Evolutionary conservation across 2,797 vertebrate genomes (phyloP).

Genomic region (Spheniscus humboldti): DNA sequence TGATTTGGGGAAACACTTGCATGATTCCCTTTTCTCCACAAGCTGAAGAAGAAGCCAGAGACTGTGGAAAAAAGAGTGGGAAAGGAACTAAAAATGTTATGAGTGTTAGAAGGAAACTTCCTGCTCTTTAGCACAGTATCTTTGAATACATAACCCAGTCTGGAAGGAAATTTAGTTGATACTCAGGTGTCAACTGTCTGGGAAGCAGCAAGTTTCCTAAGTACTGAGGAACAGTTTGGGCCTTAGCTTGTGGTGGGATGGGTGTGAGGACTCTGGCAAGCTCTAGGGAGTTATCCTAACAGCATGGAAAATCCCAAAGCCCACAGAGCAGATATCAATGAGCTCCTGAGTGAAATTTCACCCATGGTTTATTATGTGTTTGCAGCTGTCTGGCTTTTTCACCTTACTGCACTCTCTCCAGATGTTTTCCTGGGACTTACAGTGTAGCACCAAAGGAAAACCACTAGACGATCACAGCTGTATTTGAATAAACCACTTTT

Average conservation of each 20-base stretch:
- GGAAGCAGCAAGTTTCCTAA: neutral
- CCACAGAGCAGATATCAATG: rapidly evolving
- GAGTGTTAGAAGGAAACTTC: neutral
- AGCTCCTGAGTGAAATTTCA: neutral
- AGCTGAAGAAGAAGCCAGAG: neutral
- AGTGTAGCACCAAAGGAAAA: neutral
- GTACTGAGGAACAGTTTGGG: neutral
- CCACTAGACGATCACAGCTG: neutral
- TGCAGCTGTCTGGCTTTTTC: neutral
- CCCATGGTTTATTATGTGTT: neutral
- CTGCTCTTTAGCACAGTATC: neutral
- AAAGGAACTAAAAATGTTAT: neutral
- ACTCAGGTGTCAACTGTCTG: neutral
- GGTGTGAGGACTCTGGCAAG: neutral
- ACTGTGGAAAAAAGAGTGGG: neutral
- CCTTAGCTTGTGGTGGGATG: neutral
- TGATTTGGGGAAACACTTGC: neutral
- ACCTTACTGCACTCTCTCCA: neutral
- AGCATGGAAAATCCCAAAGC: neutral
- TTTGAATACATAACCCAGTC: neutral
- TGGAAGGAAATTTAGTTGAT: neutral
- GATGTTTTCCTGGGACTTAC: neutral
- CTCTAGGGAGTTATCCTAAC: neutral
- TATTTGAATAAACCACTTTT: neutral
- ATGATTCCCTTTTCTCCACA: neutral